Evolutionary conservation across 2,797 vertebrate species (phyloP).

Genomic region (Amblyraja radiata): DNA sequence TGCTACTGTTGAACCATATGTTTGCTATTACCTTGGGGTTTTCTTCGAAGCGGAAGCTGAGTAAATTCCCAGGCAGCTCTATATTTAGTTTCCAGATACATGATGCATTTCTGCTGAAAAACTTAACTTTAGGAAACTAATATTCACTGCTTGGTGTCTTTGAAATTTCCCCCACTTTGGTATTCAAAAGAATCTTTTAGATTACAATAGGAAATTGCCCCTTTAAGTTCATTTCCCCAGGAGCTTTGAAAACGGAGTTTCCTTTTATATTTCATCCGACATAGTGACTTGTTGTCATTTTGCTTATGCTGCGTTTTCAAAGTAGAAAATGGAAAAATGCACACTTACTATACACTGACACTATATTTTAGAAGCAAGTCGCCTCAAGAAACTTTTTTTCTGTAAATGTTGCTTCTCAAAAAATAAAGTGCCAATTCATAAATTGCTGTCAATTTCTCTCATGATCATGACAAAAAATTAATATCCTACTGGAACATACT

Average conservation of each 20-base stretch:
- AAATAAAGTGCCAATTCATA: not conserved
- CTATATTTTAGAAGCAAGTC: not conserved
- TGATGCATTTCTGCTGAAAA: not conserved
- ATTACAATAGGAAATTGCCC: constrained; percentile 14
- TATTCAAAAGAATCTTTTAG: not conserved
- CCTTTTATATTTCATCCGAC: constrained; percentile 17
- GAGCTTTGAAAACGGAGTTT: not conserved
- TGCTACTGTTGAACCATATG: constrained; percentile 13
- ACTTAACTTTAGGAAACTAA: not conserved
- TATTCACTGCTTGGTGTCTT: constrained; percentile 11
- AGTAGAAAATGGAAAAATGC: not conserved
- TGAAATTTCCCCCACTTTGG: not conserved
- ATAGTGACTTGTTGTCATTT: not conserved
- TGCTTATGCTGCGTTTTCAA: not conserved
- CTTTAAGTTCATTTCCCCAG: constrained; percentile 32
- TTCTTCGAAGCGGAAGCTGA: constrained; percentile 1
- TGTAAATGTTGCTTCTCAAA: not conserved
- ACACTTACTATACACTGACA: not conserved
- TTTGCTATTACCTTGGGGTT: constrained; percentile 10
- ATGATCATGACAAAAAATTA: not conserved
- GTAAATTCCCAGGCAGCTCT: constrained; percentile 23
- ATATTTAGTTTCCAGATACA: constrained; percentile 31
- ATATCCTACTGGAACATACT: not conserved
- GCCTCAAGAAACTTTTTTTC: not conserved
- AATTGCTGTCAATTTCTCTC: not conserved